phyloP scores from a whole-genome alignment of 2,888 invertebrate genomes.

The Bruchidius siliquastri region DNA sequence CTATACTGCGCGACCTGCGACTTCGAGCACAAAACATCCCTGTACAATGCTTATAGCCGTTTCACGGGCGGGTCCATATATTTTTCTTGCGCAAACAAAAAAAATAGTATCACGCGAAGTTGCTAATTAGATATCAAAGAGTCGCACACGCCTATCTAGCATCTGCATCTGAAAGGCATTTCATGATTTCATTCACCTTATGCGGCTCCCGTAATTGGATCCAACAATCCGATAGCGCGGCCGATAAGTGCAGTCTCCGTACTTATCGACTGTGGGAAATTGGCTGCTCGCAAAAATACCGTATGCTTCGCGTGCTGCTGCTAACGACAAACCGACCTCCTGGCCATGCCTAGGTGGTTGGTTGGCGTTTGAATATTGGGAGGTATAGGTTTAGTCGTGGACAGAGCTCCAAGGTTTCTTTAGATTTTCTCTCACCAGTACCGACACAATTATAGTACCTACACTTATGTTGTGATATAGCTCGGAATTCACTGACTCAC shows the following conservation, averaged over 20 bases:
- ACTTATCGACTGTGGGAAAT: constrained; percentile 46
- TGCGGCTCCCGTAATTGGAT: constrained; percentile 48
- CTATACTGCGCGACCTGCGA: not conserved
- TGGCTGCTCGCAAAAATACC: constrained; percentile 19
- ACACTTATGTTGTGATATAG: too few relatives aligned
- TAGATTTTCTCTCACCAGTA: too few relatives aligned
- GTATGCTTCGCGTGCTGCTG: not conserved
- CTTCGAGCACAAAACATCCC: not conserved
- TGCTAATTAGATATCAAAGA: constrained; percentile 44
- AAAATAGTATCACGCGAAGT: constrained; percentile 21
- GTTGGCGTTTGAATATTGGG: not conserved
- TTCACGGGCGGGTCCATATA: not conserved
- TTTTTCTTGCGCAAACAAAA: not conserved
- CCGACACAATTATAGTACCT: too few relatives aligned
- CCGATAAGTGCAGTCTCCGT: constrained; percentile 43
- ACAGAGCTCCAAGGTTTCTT: too few relatives aligned
- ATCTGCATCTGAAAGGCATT: constrained; percentile 41
- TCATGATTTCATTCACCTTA: constrained; percentile 49
- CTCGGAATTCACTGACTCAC: too few relatives aligned
- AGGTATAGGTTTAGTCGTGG: too few relatives aligned
- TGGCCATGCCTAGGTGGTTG: not conserved
- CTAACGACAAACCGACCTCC: not conserved
- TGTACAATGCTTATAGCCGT: not conserved
- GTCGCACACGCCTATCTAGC: constrained; percentile 39
- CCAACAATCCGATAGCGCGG: constrained; percentile 44